These are phyloP conservation scores for Saccopteryx leptura DNA, from an alignment of 2,113 vertebrate species.

Conservation along the genomic window DNA sequence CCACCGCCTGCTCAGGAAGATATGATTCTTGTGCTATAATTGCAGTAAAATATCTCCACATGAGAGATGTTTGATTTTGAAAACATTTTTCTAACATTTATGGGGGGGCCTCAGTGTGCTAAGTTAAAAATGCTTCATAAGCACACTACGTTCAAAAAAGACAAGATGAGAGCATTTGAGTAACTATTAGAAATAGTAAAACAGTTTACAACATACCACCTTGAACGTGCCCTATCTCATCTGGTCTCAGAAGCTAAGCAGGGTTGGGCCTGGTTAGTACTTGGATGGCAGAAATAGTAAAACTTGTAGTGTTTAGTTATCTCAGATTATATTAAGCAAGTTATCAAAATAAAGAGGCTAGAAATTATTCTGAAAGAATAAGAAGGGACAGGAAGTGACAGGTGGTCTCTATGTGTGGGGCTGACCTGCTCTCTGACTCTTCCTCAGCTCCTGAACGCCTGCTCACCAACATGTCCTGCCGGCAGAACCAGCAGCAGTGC, in stretches of 20 bases:
- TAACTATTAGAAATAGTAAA: background rate
- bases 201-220: no score
- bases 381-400: background rate
- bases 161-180: background rate
- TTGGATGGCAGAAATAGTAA: background rate
- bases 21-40: background rate
- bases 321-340: background rate
- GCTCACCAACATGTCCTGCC: background rate
- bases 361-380: background rate
- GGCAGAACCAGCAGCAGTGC: background rate
- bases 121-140: background rate
- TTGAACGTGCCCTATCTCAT: no score
- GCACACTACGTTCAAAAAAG: background rate
- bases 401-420: background rate
- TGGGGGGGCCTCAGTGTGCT: background rate
- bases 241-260: no score
- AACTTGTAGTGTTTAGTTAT: no score
- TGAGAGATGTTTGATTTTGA: background rate
- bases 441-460: background rate
- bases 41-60: background rate
- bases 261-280: no score
- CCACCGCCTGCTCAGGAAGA: no score
- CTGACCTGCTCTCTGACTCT: background rate
- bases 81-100: background rate
- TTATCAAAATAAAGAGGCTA: background rate